Base-by-base conservation (phyloP, 2,113 vertebrate species). In the Condylura cristata region DNA sequence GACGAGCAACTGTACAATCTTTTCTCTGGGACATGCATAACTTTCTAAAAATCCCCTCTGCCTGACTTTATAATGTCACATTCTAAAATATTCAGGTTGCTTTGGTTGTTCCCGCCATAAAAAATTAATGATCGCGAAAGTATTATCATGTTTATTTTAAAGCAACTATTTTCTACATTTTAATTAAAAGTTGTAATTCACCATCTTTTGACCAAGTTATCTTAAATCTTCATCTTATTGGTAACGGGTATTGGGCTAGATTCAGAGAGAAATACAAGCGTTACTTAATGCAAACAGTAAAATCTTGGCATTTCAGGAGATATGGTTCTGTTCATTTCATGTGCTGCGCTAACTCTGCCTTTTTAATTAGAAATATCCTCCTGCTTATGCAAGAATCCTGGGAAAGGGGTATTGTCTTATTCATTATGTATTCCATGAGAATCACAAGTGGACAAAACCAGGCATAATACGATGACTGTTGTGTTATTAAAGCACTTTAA, bases 121-220 rank as follows among this genome's bases (percentile, higher is more conserved):
- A 98, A 98, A 97, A 96, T 97, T 97, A 98, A 98, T 97, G 97
- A 93, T 97, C 86, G 83, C 53, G 84, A 72, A 97, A 97, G 93
- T 97, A 97, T 98, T 98, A 96, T 96, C 75, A n/a, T 98, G 96
- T 97, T 98, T 98, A 96, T 98, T 98, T 97, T 98, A 98, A 98
- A 98, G 96, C 96, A 97, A 97, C 96, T 96, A 86, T 97, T 98
- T 98, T 97, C 96, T 97, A 80, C 8, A 7, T 97, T 97, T 98
- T 98, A 98, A 98, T 98, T 98, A 98, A 98, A 98, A 98, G 98
- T 98, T 97, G 96, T 98, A 98, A 98, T 97, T 98, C 97, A 97
- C 97, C 95, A 94, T 98, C 97, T 97, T 98, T 98, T 97, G 95
- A 97, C 97, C 89, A 94, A 96, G 96, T 98, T 98, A 98, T 98